Evolutionary conservation across 2,797 vertebrate species (phyloP).

Genomic region (Lagorchestes hirsutus): DNA sequence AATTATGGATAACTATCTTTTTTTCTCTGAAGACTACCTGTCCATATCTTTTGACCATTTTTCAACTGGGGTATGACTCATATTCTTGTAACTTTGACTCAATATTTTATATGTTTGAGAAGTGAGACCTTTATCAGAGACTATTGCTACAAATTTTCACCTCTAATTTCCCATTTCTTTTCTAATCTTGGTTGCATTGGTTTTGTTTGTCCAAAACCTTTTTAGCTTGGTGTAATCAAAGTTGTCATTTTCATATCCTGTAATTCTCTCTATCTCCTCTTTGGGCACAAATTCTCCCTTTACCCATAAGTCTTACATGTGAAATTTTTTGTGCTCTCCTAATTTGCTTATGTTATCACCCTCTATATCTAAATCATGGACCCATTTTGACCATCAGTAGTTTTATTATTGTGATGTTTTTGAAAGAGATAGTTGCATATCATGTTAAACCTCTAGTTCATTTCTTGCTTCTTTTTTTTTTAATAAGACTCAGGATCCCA

Average conservation of each 20-base stretch:
- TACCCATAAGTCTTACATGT: not conserved
- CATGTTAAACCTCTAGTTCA: not conserved
- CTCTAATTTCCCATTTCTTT: not conserved
- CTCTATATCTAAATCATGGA: not conserved
- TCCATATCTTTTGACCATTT: not conserved
- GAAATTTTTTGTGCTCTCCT: not conserved
- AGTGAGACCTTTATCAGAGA: not conserved
- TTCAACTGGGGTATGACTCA: not conserved
- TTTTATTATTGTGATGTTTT: not conserved
- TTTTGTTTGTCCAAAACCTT: not conserved
- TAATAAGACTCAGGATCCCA: not conserved
- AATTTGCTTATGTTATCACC: not conserved
- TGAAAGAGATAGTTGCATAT: not conserved
- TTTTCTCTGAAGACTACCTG: not conserved
- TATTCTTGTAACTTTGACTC: not conserved
- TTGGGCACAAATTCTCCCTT: not conserved
- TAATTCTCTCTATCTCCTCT: not conserved
- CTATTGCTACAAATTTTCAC: no score
- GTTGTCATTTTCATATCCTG: not conserved
- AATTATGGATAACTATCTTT: not conserved
- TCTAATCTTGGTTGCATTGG: not conserved
- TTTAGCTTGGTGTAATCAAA: not conserved
- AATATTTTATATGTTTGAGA: not conserved
- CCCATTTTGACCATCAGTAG: not conserved
- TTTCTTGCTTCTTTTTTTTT: not conserved